phyloP scores from a whole-genome alignment of 2,888 invertebrate genomes.

The Carpatolechia fugitivella region DNA sequence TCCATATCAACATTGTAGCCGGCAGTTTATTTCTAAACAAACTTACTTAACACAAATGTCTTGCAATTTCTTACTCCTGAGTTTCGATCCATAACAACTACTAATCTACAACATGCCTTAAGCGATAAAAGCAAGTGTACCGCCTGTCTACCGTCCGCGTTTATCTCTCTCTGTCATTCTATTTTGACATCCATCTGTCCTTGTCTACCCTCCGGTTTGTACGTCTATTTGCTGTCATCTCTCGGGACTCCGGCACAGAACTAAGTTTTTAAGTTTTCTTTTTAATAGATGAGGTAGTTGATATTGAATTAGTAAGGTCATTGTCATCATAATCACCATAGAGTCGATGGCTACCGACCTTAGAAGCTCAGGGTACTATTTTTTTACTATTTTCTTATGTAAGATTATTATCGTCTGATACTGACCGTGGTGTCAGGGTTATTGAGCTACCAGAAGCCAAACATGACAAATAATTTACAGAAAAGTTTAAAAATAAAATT shows the following conservation, averaged over 20 bases:
- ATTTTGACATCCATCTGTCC: conserved; percentile 43
- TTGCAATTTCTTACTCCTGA: neutral
- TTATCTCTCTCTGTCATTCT: conserved; percentile 43
- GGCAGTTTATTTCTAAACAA: too few species aligned
- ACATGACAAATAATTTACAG: too few species aligned
- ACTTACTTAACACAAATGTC: neutral
- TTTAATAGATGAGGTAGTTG: neutral
- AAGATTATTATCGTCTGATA: too few species aligned
- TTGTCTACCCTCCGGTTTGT: conserved; percentile 31
- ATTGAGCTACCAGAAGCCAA: too few species aligned
- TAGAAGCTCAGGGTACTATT: too few species aligned
- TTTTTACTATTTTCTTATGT: too few species aligned
- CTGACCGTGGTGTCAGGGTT: too few species aligned
- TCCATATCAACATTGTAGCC: too few species aligned
- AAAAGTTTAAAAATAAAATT: too few species aligned
- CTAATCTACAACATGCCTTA: conserved; percentile 39
- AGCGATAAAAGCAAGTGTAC: conserved; percentile 31
- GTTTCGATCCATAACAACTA: conserved; percentile 32
- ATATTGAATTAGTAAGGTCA: too few species aligned
- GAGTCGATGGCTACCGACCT: too few species aligned
- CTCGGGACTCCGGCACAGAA: neutral
- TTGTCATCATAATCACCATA: too few species aligned
- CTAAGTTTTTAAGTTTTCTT: neutral
- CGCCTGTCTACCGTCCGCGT: conserved; percentile 13
- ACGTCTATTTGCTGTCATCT: conserved; percentile 23